A percentile compares a stretch with the other conserved stretches of the same genome.
Evolutionary conservation across 2,888 invertebrate genomes (phyloP).

Genomic region (Chrysolina oricalcia): DNA sequence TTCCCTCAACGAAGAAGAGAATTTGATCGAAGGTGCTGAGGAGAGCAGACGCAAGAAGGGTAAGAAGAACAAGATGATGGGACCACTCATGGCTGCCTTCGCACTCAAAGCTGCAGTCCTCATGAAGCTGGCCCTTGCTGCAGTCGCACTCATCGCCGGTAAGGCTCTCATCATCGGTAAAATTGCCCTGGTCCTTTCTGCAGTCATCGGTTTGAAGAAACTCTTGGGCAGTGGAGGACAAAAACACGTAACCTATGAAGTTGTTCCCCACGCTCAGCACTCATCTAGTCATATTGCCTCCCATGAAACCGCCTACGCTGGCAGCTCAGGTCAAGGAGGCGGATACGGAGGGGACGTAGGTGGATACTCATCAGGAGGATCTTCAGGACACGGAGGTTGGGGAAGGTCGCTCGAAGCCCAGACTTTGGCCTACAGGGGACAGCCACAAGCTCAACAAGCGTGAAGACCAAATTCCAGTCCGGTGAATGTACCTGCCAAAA

Average conservation of each 20-base stretch:
- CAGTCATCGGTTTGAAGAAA: slow-evolving; percentile 89
- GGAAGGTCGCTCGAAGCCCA: slow-evolving; percentile 85
- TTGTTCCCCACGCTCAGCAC: slow-evolving; percentile 89
- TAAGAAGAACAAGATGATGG: slow-evolving; percentile 85
- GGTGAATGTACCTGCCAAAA: slow-evolving; percentile 69
- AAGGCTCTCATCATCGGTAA: slow-evolving; percentile 90
- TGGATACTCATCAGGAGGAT: slow-evolving; percentile 73
- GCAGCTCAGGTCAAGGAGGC: slow-evolving; percentile 68
- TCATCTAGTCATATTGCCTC: slow-evolving; percentile 81
- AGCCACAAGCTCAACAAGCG: slow-evolving; percentile 74
- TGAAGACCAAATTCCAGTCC: slow-evolving; percentile 52
- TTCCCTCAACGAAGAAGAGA: slow-evolving; percentile 76
- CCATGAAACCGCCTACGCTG: slow-evolving; percentile 77
- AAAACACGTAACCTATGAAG: slow-evolving; percentile 91
- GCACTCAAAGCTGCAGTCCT: slow-evolving; percentile 87
- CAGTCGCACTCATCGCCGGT: slow-evolving; percentile 88
- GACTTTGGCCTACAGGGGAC: slow-evolving; percentile 85
- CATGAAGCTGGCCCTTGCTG: slow-evolving; percentile 85
- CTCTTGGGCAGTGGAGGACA: slow-evolving; percentile 79
- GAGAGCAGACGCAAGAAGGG: slow-evolving; percentile 85
- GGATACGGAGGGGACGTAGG: slow-evolving; percentile 76
- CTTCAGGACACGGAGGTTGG: slow-evolving; percentile 82
- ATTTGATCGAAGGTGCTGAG: slow-evolving; percentile 75
- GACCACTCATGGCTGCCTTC: slow-evolving; percentile 83
- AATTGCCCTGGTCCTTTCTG: slow-evolving; percentile 87